Conservation (phyloP, 1,140 invertebrate species). For the Trachelipus rathkii region DNA sequence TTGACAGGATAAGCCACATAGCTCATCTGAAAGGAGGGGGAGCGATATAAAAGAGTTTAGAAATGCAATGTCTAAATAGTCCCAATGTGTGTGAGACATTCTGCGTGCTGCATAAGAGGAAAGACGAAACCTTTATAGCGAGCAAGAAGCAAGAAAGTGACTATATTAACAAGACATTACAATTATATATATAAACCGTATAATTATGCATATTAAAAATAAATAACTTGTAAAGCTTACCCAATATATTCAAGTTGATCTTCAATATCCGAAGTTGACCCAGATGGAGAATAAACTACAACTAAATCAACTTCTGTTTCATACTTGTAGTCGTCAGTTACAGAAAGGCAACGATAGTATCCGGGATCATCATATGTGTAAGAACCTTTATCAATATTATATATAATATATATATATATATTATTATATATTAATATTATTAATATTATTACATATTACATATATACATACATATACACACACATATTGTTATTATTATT, state of each 20-base stretch:
- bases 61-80: too few species aligned
- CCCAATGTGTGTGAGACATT: too few species aligned
- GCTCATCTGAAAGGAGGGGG: too few species aligned
- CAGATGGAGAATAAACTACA: background rate
- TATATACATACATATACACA: background rate
- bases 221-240: background rate
- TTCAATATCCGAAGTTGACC: background rate
- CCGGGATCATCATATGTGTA: background rate
- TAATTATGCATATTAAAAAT: too few species aligned
- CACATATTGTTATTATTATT: too few species aligned
- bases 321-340: background rate
- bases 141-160: too few species aligned
- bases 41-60: too few species aligned
- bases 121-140: too few species aligned
- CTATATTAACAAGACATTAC: too few species aligned
- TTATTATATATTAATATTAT: background rate
- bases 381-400: background rate
- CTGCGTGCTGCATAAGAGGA: too few species aligned
- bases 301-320: background rate
- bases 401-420: slow-evolving; percentile 3
- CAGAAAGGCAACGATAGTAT: background rate
- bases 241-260: background rate
- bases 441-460: background rate
- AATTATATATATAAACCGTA: too few species aligned
- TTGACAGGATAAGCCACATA: too few species aligned